These are phyloP conservation scores for Pissodes strobi DNA, from an alignment of 1,140 invertebrate species.

Conservation along the genomic window DNA sequence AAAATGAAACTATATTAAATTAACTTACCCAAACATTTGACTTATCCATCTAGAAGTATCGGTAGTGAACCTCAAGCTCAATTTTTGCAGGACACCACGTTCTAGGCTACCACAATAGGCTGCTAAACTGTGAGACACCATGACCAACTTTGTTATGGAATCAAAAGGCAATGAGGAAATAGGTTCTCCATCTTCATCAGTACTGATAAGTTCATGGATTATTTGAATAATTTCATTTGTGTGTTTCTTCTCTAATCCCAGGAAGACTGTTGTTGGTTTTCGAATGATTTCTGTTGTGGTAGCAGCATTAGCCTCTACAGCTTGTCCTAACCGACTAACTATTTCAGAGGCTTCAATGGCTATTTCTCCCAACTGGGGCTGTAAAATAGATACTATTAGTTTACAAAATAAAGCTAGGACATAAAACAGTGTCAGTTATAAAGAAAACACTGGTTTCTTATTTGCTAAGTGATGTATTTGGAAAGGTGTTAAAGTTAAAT, in stretches of 20 bases:
- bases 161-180: conserved; percentile 60
- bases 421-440: too few relatives aligned
- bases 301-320: conserved; percentile 44
- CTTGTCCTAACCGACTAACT: conserved; percentile 53
- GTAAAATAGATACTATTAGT: conserved; percentile 7
- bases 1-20: too few relatives aligned
- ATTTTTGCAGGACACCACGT: conserved; percentile 68
- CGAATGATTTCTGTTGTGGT: conserved; percentile 35
- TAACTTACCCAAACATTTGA: conserved; percentile 73
- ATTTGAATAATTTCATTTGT: conserved; percentile 51
- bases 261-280: conserved; percentile 48
- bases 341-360: conserved; percentile 56
- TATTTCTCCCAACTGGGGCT: conserved; percentile 52
- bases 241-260: conserved; percentile 50
- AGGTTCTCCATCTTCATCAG: conserved; percentile 58
- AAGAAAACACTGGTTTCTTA: too few relatives aligned
- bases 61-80: conserved; percentile 71
- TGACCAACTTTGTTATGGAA: conserved; percentile 66
- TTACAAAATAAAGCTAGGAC: not conserved
- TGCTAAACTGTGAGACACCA: conserved; percentile 74
- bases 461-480: too few relatives aligned
- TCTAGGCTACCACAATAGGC: conserved; percentile 75
- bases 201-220: conserved; percentile 52
- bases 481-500: too few relatives aligned
- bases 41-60: conserved; percentile 80